Evolutionary conservation across 30 jellyfish, hydroid and myxozoan genomes (phyloP), one percentile per base, ranked within the genome.

Genomic region (Turritopsis dohrnii): DNA sequence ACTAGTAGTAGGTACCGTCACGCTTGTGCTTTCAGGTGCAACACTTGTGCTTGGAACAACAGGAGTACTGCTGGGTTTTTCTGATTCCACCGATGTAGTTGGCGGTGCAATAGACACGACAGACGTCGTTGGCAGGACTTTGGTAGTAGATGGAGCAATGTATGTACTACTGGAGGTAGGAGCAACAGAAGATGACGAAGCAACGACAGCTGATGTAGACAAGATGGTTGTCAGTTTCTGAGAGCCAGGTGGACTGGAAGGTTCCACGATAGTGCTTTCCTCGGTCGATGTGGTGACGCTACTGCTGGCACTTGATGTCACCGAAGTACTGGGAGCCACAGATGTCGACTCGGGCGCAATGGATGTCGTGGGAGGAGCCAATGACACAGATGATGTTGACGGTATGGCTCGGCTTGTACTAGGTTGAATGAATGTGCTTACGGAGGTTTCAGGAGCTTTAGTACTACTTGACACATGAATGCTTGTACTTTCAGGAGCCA

Each of bases 321-420:
- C 24, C 24, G 89, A 26, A 0, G 84, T 65, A 26, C 72, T 52
- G 4, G 89, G 83, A 1, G 82, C 83, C 7, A 82, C 52, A 20
- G 85, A 26, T 66, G 89, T 82, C 24, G 82, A 23, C 66, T 82
- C 83, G 0, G 89, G 89, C 18, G 89, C 71, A 69, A 82, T 54
- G 0, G 89, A 71, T 24, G 89, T 82, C 0, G 84, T 53, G n/a
- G 81, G 41, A 3, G 60, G 60, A 41, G 60, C 60, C 13, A 13
- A 3, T 5, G 60, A 41, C 30, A 71, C 80, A 21, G 75, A 18
- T 26, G 90, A 74, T 0, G 71, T 26, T 60, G 85, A 66, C 28
- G 31, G 60, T 1, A 52, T 0, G 5, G 60, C 60, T 17, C 31
- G 52, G 60, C 60, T 26, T 1, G 81, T 72, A 18, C 22, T 20